phyloP scores from a whole-genome alignment of 2,888 invertebrate genomes.

The Monoplex corrugatus region DNA sequence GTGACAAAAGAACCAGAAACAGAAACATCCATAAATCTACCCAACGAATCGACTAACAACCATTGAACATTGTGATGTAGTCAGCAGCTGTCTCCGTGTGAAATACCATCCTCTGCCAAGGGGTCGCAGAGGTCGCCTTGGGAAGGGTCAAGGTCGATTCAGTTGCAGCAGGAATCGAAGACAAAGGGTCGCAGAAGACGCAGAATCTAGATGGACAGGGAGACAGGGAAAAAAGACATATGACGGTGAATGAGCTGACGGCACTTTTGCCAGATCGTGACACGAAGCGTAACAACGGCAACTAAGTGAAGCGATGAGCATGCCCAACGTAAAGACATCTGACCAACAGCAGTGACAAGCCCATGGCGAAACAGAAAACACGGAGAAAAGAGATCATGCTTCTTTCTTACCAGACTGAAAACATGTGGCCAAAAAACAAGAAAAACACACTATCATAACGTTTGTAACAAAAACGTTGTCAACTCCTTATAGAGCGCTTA shows the following conservation, averaged over 20 bases:
- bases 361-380: too few relatives aligned
- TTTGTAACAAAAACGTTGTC: too few relatives aligned
- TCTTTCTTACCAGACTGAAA: too few relatives aligned
- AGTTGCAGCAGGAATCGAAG: slow-evolving; percentile 42
- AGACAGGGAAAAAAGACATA: neutral
- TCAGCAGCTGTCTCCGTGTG: neutral
- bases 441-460: too few relatives aligned
- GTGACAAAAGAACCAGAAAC: neutral
- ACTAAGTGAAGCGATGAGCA: neutral
- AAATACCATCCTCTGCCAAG: neutral
- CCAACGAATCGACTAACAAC: neutral
- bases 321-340: neutral
- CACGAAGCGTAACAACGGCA: neutral
- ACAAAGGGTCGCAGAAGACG: slow-evolving; percentile 40
- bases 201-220: slow-evolving; percentile 12
- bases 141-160: neutral
- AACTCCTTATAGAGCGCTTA: too few relatives aligned
- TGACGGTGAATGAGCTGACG: neutral
- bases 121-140: too few relatives aligned
- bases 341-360: neutral
- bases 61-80: neutral
- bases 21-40: neutral
- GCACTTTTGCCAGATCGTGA: neutral
- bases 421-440: too few relatives aligned
- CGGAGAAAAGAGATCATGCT: too few relatives aligned